These are phyloP conservation scores for Scaptomyza flava DNA, from an alignment of 2,888 invertebrate genomes.

Conservation along the genomic window DNA sequence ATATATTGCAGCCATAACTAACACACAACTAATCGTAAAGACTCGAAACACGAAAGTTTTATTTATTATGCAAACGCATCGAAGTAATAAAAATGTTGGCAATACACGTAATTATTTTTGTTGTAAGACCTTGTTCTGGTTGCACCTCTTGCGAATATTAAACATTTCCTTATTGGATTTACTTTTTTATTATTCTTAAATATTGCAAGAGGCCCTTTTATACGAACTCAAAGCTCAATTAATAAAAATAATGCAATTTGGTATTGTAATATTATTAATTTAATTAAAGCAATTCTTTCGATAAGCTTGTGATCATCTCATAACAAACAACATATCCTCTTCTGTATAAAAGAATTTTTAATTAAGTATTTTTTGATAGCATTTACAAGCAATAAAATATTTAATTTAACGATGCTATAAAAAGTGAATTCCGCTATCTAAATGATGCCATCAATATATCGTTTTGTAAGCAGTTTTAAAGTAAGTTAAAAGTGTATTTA, in stretches of 20 bases:
- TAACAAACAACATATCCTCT: neutral
- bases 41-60: constrained; percentile 51
- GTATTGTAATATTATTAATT: neutral
- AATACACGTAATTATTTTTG: constrained; percentile 18
- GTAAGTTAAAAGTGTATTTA: neutral
- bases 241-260: neutral
- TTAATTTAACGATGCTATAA: constrained; percentile 27
- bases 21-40: constrained; percentile 49
- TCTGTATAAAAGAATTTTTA: neutral
- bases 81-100: constrained; percentile 20
- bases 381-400: neutral
- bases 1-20: constrained; percentile 73
- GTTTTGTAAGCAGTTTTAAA: neutral
- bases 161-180: constrained; percentile 35
- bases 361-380: neutral
- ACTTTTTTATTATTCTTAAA: neutral
- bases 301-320: neutral
- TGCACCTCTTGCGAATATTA: constrained; percentile 30
- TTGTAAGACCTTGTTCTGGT: constrained; percentile 9
- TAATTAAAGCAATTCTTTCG: neutral
- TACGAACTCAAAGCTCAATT: neutral
- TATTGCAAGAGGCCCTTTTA: neutral
- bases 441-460: constrained; percentile 6
- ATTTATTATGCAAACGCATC: constrained; percentile 41
- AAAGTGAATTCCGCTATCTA: constrained; percentile 4